Conservation (phyloP, 1,140 invertebrate species). For the Ylistrum balloti region DNA sequence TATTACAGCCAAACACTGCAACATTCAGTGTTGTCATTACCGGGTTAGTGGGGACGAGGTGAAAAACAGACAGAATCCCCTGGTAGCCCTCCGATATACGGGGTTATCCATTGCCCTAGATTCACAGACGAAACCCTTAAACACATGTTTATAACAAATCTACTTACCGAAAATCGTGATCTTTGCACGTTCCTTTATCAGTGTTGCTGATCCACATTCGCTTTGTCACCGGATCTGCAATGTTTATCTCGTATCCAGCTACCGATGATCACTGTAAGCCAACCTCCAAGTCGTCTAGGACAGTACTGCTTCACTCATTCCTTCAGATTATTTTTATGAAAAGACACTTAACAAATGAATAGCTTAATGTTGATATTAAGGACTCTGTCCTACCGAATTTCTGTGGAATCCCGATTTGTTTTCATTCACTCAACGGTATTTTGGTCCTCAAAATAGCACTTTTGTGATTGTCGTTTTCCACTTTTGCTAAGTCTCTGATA, state of each 20-base stretch:
- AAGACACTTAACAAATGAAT: not conserved
- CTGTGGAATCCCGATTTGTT: slow-evolving; percentile 32
- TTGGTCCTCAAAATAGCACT: not conserved
- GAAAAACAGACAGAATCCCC: not conserved
- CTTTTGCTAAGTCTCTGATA: not conserved
- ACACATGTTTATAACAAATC: slow-evolving; percentile 35
- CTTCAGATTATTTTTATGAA: not conserved
- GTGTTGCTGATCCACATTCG: not conserved
- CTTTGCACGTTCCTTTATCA: slow-evolving; percentile 23
- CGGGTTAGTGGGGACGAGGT: not conserved
- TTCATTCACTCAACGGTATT: slow-evolving; percentile 5
- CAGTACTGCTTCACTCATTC: not conserved
- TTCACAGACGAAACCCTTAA: slow-evolving; percentile 19
- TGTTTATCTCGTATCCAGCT: slow-evolving; percentile 4
- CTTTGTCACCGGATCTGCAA: not conserved
- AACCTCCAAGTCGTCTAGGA: not conserved
- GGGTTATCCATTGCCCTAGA: slow-evolving; percentile 32
- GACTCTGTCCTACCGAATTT: not conserved
- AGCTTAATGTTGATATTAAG: not conserved
- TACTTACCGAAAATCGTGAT: slow-evolving; percentile 38
- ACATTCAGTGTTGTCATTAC: slow-evolving; percentile 19
- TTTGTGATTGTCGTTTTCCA: not conserved
- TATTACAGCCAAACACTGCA: slow-evolving; percentile 26
- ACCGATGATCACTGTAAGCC: not conserved
- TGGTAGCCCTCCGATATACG: not conserved